Conservation (phyloP, 2,797 vertebrate species). For the Decapterus maruadsi region DNA sequence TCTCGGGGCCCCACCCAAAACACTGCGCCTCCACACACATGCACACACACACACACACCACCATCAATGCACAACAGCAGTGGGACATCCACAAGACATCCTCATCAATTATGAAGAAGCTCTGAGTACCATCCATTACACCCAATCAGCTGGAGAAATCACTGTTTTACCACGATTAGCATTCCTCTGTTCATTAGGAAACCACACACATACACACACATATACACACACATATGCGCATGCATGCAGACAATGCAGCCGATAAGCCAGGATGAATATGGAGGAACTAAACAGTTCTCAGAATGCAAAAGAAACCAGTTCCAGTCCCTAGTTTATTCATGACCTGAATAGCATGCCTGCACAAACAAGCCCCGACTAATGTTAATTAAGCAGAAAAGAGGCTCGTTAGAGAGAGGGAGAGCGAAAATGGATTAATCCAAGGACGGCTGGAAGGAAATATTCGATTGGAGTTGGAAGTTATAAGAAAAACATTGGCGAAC, state of each 20-base stretch:
- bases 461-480: conserved; percentile 51
- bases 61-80: conserved; percentile 54
- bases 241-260: conserved; percentile 54
- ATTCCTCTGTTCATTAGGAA: conserved; percentile 77
- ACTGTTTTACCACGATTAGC: conserved; percentile 80
- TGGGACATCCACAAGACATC: conserved; percentile 73
- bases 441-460: conserved; percentile 54
- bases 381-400: conserved; percentile 82
- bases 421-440: conserved; percentile 72
- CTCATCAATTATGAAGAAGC: conserved; percentile 85
- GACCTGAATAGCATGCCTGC: conserved; percentile 79
- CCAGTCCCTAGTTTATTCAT: conserved; percentile 82
- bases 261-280: conserved; percentile 71
- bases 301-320: conserved; percentile 77
- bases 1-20: conserved; percentile 60
- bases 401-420: conserved; percentile 60
- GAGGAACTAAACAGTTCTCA: conserved; percentile 66
- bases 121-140: conserved; percentile 80
- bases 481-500: conserved; percentile 42
- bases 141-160: conserved; percentile 83
- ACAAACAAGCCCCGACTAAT: conserved; percentile 81
- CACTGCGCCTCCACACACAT: background rate
- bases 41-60: conserved; percentile 7
- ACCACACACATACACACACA: conserved; percentile 36
- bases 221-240: conserved; percentile 23